A percentile compares a stretch with the other conserved stretches of the same genome.
Conservation (phyloP, 2,888 invertebrate genomes). For the Cybosia mesomella region DNA sequence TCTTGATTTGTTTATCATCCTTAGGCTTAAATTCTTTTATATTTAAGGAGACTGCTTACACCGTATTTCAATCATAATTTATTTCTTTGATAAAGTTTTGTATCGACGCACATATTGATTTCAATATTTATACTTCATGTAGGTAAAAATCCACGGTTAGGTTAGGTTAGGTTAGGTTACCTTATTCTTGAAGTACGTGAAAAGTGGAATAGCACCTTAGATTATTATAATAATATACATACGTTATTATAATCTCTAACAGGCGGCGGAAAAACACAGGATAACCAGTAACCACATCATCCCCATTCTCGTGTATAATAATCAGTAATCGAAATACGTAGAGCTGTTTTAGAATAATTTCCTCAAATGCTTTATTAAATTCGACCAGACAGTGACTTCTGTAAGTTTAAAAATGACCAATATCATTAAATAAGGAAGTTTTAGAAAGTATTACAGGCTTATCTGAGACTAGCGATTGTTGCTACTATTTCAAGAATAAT, state of each 20-base stretch:
- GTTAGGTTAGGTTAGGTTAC: no score
- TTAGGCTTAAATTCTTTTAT: not conserved
- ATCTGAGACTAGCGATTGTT: not conserved
- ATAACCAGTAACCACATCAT: not conserved
- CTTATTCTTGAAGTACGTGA: not conserved
- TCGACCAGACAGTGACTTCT: not conserved
- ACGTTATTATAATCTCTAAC: no score
- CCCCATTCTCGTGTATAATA: no score
- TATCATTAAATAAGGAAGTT: not conserved
- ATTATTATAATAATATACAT: no score
- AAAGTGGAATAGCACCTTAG: no score
- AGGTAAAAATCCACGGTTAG: no score
- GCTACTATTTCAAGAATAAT: not conserved
- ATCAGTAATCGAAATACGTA: no score
- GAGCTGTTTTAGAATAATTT: not conserved
- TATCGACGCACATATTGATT: not conserved
- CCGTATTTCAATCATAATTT: not conserved
- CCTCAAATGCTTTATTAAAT: not conserved
- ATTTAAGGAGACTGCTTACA: not conserved
- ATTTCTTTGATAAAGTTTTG: not conserved
- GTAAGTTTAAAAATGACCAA: not conserved
- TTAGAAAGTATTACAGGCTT: not conserved
- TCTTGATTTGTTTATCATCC: conserved; percentile 14
- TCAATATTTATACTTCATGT: not conserved
- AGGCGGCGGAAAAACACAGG: not conserved